Evolutionary conservation across 2,797 vertebrate species (phyloP).

Genomic region (Periophthalmus magnuspinnatus): DNA sequence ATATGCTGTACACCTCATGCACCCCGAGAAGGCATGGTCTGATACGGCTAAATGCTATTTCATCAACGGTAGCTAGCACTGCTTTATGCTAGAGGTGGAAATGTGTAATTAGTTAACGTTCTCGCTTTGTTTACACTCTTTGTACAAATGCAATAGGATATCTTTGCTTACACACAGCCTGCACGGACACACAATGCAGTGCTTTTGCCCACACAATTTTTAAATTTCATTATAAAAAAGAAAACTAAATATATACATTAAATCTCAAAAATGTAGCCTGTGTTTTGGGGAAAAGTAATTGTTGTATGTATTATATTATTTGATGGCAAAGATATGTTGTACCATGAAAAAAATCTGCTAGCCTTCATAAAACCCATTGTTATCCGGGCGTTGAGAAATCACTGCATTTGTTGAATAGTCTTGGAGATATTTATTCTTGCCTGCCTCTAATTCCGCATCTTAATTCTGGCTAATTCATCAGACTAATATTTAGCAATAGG

Average conservation of each 20-base stretch:
- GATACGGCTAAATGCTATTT: not conserved
- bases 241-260: too few relatives aligned
- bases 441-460: slow-evolving; percentile 9
- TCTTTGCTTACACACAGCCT: not conserved
- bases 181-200: not conserved
- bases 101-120: not conserved
- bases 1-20: slow-evolving; percentile 16
- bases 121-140: not conserved
- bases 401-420: not conserved
- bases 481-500: slow-evolving; percentile 19
- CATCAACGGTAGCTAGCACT: not conserved
- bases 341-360: not conserved
- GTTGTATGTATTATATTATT: not conserved
- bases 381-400: not conserved
- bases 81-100: not conserved
- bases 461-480: slow-evolving; percentile 18
- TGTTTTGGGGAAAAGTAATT: not conserved
- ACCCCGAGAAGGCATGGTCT: slow-evolving; percentile 9
- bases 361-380: not conserved
- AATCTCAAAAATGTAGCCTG: not conserved
- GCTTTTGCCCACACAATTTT: not conserved
- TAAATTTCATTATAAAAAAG: not conserved
- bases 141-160: not conserved
- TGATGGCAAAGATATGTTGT: not conserved
- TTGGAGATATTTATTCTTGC: not conserved